Conservation (phyloP, 1,140 invertebrate genomes). For the Philaenus spumarius region DNA sequence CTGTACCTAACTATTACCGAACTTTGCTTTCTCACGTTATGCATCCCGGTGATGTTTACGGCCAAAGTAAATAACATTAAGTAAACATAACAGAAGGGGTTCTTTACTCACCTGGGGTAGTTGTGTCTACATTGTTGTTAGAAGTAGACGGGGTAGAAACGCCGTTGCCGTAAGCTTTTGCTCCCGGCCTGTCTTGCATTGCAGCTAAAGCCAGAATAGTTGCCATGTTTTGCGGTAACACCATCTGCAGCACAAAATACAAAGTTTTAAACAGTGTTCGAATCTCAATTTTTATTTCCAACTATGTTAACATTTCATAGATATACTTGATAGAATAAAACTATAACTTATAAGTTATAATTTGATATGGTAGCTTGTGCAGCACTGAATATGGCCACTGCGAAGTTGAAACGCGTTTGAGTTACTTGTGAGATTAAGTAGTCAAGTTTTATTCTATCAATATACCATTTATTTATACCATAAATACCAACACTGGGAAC, state of each 20-base stretch:
- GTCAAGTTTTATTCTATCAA: too few relatives aligned
- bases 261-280: background rate
- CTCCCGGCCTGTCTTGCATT: slow-evolving; percentile 22
- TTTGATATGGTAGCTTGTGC: too few relatives aligned
- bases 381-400: too few relatives aligned
- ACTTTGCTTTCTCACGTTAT: too few relatives aligned
- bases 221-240: slow-evolving; percentile 31
- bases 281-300: background rate
- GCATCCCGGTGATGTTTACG: background rate
- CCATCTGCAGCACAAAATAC: slow-evolving; percentile 24
- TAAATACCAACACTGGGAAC: too few relatives aligned
- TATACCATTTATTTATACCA: too few relatives aligned
- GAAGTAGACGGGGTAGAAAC: slow-evolving; percentile 1
- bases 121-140: background rate
- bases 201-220: slow-evolving; percentile 30
- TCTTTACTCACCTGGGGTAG: slow-evolving; percentile 1
- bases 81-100: slow-evolving; percentile 9
- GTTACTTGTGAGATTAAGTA: too few relatives aligned
- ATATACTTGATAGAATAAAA: too few relatives aligned
- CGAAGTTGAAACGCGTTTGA: too few relatives aligned
- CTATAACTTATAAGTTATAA: too few relatives aligned
- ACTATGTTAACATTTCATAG: too few relatives aligned
- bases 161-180: slow-evolving; percentile 4
- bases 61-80: background rate
- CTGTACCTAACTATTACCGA: too few relatives aligned